These are phyloP conservation scores for Anthopleura sola DNA, from an alignment of 64 coral and sea anemone species.

Conservation along the genomic window DNA sequence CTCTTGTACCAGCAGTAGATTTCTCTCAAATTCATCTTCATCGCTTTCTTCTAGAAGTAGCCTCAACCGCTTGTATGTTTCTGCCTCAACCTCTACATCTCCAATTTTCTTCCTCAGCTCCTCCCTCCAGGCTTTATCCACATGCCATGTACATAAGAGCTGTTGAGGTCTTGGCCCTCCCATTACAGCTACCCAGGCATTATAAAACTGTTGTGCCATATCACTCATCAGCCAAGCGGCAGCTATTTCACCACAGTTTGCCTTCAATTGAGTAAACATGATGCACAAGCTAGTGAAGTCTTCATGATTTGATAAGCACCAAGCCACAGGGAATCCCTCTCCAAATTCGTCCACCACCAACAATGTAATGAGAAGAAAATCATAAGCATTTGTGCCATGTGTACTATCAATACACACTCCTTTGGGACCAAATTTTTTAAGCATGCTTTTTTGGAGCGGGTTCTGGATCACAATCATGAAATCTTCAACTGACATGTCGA, in stretches of 20 bases:
- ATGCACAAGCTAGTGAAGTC: neutral
- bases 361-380: conserved; percentile 42
- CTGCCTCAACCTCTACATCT: neutral
- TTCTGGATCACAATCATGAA: conserved; percentile 60
- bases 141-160: conserved; percentile 56
- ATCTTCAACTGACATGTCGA: conserved; percentile 25
- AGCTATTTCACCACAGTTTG: neutral
- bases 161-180: neutral
- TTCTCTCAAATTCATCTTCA: neutral
- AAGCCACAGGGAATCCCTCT: conserved; percentile 5
- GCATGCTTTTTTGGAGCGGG: conserved; percentile 30
- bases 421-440: conserved; percentile 38
- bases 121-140: conserved; percentile 22
- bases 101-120: neutral
- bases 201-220: conserved; percentile 42
- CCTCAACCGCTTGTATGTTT: neutral
- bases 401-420: conserved; percentile 55
- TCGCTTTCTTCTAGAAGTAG: neutral
- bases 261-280: conserved; percentile 1
- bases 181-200: conserved; percentile 41
- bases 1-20: too few species aligned
- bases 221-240: conserved; percentile 22
- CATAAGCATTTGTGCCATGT: conserved; percentile 61
- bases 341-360: conserved; percentile 42
- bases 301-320: conserved; percentile 20